These are phyloP conservation scores for Tinea pellionella DNA, from an alignment of 2,888 invertebrate genomes.

Conservation along the genomic window DNA sequence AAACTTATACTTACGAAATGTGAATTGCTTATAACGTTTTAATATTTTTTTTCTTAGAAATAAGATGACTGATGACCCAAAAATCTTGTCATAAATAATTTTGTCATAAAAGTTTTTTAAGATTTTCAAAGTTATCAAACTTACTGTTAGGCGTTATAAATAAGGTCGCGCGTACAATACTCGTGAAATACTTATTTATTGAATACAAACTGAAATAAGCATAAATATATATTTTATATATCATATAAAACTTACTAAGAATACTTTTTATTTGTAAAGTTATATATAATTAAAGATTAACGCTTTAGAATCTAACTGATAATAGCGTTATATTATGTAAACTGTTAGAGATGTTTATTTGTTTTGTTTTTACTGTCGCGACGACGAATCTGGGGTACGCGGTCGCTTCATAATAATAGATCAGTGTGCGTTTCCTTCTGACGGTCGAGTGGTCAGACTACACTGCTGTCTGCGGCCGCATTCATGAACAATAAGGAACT, in stretches of 20 bases:
- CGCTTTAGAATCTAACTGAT: too few species aligned
- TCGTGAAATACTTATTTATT: too few species aligned
- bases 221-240: too few species aligned
- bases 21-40: background rate
- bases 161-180: too few species aligned
- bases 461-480: background rate
- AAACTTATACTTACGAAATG: background rate
- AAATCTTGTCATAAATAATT: background rate
- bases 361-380: background rate
- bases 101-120: background rate
- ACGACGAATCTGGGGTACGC: conserved; percentile 6
- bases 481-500: background rate
- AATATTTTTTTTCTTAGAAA: background rate
- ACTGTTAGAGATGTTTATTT: background rate
- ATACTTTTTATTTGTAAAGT: too few species aligned
- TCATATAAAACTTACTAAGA: too few species aligned
- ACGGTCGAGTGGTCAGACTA: background rate
- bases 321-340: background rate
- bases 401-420: conserved; percentile 12
- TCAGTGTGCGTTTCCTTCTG: conserved; percentile 13
- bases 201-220: too few species aligned
- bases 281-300: too few species aligned
- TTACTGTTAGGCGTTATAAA: too few species aligned
- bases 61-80: background rate
- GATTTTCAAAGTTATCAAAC: too few species aligned